A percentile compares a stretch with the other conserved stretches of the same genome.
Evolutionary conservation across 2,797 vertebrate genomes (phyloP).

Genomic region (Diceros bicornis): DNA sequence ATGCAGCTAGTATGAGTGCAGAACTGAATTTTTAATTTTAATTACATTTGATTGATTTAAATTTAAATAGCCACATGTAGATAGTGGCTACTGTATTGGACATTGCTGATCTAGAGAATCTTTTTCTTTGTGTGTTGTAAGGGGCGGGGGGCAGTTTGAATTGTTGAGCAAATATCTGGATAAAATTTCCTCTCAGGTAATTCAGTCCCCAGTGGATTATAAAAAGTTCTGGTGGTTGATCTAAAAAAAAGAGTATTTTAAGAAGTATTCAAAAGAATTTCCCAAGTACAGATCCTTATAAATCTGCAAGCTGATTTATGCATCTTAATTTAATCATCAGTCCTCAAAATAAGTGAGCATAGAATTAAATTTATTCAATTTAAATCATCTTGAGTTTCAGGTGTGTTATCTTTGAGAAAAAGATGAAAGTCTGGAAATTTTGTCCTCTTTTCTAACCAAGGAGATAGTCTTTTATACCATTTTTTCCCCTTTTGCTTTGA

Average conservation of each 20-base stretch:
- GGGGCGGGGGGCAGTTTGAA: background rate
- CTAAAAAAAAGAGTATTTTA: background rate
- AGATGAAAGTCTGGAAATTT: slow-evolving; percentile 12
- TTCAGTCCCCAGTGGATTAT: background rate
- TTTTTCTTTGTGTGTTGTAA: background rate
- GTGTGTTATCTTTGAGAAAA: slow-evolving; percentile 48
- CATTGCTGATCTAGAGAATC: background rate
- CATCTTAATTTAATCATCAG: slow-evolving; percentile 52
- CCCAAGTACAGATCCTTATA: background rate
- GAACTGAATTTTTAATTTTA: slow-evolving; percentile 17
- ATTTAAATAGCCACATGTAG: background rate
- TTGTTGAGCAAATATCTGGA: slow-evolving; percentile 30
- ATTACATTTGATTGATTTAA: slow-evolving; percentile 23
- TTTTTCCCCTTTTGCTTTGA: slow-evolving; percentile 3
- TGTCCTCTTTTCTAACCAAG: slow-evolving; percentile 22
- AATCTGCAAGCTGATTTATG: background rate
- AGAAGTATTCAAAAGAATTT: slow-evolving; percentile 44
- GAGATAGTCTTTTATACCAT: background rate
- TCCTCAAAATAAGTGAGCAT: slow-evolving; percentile 39
- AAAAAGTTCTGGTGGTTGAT: background rate
- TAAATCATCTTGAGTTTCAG: slow-evolving; percentile 45
- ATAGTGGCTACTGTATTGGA: background rate
- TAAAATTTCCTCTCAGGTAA: slow-evolving; percentile 7
- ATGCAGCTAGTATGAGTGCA: background rate
- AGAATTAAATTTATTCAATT: slow-evolving; percentile 46